A percentile compares a stretch with the other conserved stretches of the same genome.
phyloP scores from a whole-genome alignment of 2,888 invertebrate species.

The Megalurothrips usitatus region DNA sequence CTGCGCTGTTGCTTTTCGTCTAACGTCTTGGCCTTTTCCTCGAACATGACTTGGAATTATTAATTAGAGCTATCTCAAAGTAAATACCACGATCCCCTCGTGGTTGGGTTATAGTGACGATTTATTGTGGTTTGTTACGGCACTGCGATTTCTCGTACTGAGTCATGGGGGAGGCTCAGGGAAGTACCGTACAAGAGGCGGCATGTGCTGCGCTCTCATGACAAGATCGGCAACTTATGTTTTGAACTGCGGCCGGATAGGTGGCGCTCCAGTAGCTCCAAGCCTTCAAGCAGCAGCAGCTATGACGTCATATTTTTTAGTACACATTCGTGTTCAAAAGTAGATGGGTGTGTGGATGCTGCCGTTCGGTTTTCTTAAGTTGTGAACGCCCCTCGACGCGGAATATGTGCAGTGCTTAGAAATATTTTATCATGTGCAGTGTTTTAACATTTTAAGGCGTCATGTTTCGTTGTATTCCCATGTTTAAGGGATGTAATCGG shows the following conservation, averaged over 20 bases:
- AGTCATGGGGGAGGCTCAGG: too few relatives aligned
- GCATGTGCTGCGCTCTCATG: neutral
- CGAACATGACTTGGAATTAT: neutral
- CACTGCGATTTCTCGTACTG: too few relatives aligned
- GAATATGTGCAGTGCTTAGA: slow-evolving; percentile 20
- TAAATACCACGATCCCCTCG: too few relatives aligned
- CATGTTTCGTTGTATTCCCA: slow-evolving; percentile 96
- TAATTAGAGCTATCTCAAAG: too few relatives aligned
- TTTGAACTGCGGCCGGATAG: neutral
- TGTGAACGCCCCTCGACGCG: neutral
- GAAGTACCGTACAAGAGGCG: too few relatives aligned
- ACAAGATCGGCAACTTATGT: neutral
- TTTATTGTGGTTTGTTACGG: too few relatives aligned
- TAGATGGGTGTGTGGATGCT: slow-evolving; percentile 22
- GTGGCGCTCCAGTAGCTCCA: neutral
- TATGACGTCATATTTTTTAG: slow-evolving; percentile 27
- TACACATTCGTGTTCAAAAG: slow-evolving; percentile 26
- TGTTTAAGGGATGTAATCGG: slow-evolving; percentile 96
- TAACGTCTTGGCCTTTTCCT: neutral
- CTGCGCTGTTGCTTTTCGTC: neutral
- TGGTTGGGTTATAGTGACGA: too few relatives aligned
- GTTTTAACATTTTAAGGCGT: slow-evolving; percentile 33
- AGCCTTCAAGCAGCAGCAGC: neutral
- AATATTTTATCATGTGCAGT: slow-evolving; percentile 10
- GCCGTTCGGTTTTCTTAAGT: slow-evolving; percentile 1